Conservation (phyloP, 2,113 vertebrate genomes). For the Shinisaurus crocodilurus region DNA sequence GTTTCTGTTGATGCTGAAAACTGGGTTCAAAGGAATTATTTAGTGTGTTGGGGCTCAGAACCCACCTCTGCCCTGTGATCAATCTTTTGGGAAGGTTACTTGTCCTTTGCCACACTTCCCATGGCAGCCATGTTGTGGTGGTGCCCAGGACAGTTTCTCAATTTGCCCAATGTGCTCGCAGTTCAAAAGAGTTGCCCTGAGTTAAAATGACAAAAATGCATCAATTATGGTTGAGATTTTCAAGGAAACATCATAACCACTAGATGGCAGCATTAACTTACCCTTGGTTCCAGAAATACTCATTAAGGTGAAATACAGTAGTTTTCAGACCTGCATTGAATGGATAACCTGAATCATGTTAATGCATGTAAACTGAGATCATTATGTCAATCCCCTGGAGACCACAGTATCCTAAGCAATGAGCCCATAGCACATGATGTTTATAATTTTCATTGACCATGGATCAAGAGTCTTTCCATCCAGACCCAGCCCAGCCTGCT, state of each 20-base stretch:
- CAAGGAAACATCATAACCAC: constrained; percentile 35
- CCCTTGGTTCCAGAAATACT: not conserved
- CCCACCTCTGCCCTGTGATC: too few relatives aligned
- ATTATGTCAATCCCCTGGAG: not conserved
- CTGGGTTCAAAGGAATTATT: too few relatives aligned
- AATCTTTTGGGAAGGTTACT: too few relatives aligned
- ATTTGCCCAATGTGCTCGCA: too few relatives aligned
- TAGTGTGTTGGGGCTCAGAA: too few relatives aligned
- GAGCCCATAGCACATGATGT: not conserved
- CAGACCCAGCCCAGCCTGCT: too few relatives aligned
- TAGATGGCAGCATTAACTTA: constrained; percentile 64
- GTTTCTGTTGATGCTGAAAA: too few relatives aligned
- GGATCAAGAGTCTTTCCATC: not conserved
- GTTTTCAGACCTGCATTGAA: not conserved
- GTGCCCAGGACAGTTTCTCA: too few relatives aligned
- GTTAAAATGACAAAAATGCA: not conserved
- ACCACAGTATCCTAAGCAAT: not conserved
- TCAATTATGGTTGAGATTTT: not conserved
- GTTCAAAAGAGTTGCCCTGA: too few relatives aligned
- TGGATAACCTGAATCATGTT: not conserved
- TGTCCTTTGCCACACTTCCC: too few relatives aligned
- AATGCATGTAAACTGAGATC: not conserved
- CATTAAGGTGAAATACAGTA: not conserved
- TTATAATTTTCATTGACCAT: not conserved
- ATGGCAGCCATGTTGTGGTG: too few relatives aligned